phyloP scores from a whole-genome alignment of 2,113 vertebrate species.

The Arizona elegans region DNA sequence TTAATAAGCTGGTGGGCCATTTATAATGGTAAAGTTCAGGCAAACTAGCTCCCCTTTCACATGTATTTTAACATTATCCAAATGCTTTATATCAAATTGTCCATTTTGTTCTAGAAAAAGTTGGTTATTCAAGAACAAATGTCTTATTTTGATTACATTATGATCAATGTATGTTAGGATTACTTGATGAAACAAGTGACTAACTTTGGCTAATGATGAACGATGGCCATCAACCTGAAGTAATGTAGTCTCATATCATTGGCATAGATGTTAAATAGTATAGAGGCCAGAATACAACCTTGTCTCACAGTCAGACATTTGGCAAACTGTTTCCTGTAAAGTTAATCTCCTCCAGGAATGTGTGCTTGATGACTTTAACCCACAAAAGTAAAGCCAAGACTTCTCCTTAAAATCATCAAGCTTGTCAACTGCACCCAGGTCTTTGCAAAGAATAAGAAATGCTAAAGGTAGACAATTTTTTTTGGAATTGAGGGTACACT shows the following conservation, averaged over 20 bases:
- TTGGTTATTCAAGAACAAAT: not conserved
- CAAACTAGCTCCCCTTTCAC: not conserved
- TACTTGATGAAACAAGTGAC: not conserved
- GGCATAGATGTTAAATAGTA: not conserved
- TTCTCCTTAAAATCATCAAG: not conserved
- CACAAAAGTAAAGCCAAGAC: not conserved
- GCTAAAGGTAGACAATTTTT: not conserved
- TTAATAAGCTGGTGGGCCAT: not conserved
- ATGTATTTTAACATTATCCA: not conserved
- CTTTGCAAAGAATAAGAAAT: not conserved
- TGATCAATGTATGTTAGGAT: not conserved
- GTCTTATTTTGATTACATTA: not conserved
- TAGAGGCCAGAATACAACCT: not conserved
- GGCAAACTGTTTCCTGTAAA: not conserved
- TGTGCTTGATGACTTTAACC: not conserved
- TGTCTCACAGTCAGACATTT: not conserved
- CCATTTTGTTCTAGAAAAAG: not conserved
- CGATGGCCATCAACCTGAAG: not conserved
- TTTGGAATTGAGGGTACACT: not conserved
- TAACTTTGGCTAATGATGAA: not conserved
- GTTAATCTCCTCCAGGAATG: not conserved
- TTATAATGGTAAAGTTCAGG: not conserved
- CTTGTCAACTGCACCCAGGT: not conserved
- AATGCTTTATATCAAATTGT: not conserved
- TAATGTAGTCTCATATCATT: not conserved